phyloP scores from a whole-genome alignment of 1,140 invertebrate species.

The Ectropis grisescens region DNA sequence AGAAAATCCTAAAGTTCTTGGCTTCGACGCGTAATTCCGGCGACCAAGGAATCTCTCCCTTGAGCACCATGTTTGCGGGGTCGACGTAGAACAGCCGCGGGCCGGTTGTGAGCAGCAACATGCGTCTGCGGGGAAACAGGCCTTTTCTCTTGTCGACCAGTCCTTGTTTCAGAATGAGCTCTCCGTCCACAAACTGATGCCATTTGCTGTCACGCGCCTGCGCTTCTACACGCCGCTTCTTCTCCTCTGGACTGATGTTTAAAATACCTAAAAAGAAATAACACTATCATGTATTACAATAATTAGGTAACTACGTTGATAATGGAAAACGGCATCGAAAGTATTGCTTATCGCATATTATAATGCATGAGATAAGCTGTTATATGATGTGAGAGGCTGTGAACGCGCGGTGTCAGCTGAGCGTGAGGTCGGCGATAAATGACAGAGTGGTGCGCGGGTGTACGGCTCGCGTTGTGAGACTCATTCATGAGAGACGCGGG shows the following conservation, averaged over 20 bases:
- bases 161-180: slow-evolving; percentile 95
- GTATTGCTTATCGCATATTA: no score
- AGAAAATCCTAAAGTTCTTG: slow-evolving; percentile 98
- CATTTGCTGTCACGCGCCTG: slow-evolving; percentile 86
- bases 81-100: slow-evolving; percentile 98
- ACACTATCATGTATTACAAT: no score
- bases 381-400: no score
- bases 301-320: no score
- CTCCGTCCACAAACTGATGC: slow-evolving; percentile 89
- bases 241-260: slow-evolving; percentile 73
- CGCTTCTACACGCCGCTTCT: slow-evolving; percentile 75
- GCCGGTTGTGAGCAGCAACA: slow-evolving; percentile 95
- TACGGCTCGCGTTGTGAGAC: no score
- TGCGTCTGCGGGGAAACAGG: slow-evolving; percentile 90
- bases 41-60: slow-evolving; percentile 97
- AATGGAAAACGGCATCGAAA: no score
- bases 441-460: no score
- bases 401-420: no score
- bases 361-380: no score
- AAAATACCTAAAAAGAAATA: slow-evolving; percentile 51
- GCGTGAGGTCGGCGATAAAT: no score
- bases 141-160: slow-evolving; percentile 96
- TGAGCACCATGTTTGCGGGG: slow-evolving; percentile 92
- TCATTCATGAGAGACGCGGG: slow-evolving; percentile 39
- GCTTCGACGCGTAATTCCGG: slow-evolving; percentile 88